Conservation (phyloP, 2,797 vertebrate genomes). For the Sitta carolinensis region DNA sequence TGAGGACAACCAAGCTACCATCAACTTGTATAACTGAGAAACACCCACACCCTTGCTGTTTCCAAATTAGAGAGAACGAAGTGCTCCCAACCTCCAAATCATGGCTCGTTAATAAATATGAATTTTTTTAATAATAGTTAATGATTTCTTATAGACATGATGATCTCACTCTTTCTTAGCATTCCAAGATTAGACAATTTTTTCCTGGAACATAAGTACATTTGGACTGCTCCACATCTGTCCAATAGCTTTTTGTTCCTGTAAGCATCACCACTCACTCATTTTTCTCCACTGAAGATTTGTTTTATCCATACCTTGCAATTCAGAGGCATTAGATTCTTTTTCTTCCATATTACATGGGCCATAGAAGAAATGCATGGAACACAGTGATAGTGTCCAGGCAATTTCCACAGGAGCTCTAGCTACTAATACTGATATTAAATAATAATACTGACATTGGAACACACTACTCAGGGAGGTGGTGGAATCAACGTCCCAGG, state of each 20-base stretch:
- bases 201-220: slow-evolving; percentile 39
- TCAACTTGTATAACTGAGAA: neutral
- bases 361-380: neutral
- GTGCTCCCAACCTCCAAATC: neutral
- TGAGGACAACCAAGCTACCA: neutral
- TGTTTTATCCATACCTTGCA: neutral
- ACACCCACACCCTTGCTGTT: neutral
- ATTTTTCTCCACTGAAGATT: neutral
- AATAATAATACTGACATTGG: neutral
- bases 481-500: neutral
- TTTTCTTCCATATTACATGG: neutral
- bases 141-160: neutral
- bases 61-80: neutral
- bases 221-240: neutral
- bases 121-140: neutral
- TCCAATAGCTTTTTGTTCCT: slow-evolving; percentile 3
- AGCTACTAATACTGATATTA: neutral
- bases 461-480: neutral
- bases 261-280: neutral
- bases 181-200: slow-evolving; percentile 7
- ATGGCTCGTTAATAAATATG: neutral
- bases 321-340: neutral
- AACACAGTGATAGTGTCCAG: neutral
- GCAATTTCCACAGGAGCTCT: neutral
- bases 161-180: neutral